Conservation (phyloP, 2,797 vertebrate genomes). For the Chaenodraco wilsoni region DNA sequence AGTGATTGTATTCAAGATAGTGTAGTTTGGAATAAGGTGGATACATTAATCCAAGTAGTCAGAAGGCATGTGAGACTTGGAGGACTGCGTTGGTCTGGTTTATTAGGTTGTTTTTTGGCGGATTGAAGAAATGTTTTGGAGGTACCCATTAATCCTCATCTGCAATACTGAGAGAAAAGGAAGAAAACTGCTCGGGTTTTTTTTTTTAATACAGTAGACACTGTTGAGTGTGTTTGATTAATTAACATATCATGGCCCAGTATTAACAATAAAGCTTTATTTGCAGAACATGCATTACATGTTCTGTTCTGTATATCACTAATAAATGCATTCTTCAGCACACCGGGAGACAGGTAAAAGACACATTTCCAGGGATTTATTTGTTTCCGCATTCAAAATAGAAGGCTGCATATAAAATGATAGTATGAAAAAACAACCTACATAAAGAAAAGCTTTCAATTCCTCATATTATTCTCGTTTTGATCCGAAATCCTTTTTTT, state of each 20-base stretch:
- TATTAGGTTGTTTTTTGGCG: background rate
- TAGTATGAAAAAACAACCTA: background rate
- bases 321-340: slow-evolving; percentile 2
- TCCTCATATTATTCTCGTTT: background rate
- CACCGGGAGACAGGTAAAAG: background rate
- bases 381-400: background rate
- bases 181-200: background rate
- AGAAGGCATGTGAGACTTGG: slow-evolving; percentile 21
- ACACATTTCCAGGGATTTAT: slow-evolving; percentile 1
- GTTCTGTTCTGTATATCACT: background rate
- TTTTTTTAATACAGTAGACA: slow-evolving; percentile 3
- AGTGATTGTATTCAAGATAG: background rate
- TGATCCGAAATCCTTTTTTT: too few relatives aligned
- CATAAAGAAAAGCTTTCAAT: background rate
- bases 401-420: background rate
- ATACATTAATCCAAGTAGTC: slow-evolving; percentile 22
- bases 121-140: slow-evolving; percentile 12
- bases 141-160: slow-evolving; percentile 3
- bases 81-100: background rate
- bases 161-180: slow-evolving; percentile 6
- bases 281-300: background rate
- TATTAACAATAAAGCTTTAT: slow-evolving; percentile 9
- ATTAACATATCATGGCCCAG: slow-evolving; percentile 21
- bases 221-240: slow-evolving; percentile 7
- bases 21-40: slow-evolving; percentile 14